Percentiles rank a stretch among this genome's conserved stretches.
These are phyloP conservation scores for Myotis vivesi DNA, from an alignment of 2,797 vertebrate species.

Conservation along the genomic window DNA sequence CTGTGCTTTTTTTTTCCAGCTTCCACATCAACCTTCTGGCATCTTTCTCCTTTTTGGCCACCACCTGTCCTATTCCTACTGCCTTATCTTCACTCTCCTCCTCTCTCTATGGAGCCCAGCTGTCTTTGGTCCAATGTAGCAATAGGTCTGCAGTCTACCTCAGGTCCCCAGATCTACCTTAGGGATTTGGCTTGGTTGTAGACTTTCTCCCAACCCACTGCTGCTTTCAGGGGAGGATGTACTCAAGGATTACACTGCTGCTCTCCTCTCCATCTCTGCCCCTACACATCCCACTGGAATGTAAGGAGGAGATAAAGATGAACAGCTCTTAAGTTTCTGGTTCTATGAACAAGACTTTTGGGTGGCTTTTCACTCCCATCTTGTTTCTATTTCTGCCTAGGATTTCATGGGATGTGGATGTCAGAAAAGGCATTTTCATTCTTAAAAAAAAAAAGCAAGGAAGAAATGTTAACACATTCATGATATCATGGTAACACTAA, in stretches of 20 bases:
- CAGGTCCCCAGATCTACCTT: neutral
- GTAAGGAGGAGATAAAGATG: neutral
- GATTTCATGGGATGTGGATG: neutral
- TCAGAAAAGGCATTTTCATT: constrained; percentile 2
- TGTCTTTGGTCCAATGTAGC: neutral
- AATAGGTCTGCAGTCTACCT: neutral
- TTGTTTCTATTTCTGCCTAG: neutral
- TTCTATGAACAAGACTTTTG: neutral
- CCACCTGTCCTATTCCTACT: neutral
- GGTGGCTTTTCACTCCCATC: neutral
- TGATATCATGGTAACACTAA: neutral
- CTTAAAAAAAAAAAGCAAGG: neutral
- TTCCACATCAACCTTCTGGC: neutral
- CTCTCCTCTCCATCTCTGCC: accelerated
- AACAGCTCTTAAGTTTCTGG: neutral
- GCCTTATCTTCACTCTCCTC: neutral
- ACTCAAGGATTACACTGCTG: accelerated
- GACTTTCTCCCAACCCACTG: neutral
- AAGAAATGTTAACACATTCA: neutral
- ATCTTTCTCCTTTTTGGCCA: neutral
- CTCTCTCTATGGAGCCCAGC: neutral
- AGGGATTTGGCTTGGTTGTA: neutral
- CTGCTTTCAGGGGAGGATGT: neutral
- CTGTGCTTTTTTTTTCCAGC: neutral
- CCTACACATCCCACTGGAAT: neutral